Base-by-base conservation (phyloP, 2,113 vertebrate species). In the Columba janthina region DNA sequence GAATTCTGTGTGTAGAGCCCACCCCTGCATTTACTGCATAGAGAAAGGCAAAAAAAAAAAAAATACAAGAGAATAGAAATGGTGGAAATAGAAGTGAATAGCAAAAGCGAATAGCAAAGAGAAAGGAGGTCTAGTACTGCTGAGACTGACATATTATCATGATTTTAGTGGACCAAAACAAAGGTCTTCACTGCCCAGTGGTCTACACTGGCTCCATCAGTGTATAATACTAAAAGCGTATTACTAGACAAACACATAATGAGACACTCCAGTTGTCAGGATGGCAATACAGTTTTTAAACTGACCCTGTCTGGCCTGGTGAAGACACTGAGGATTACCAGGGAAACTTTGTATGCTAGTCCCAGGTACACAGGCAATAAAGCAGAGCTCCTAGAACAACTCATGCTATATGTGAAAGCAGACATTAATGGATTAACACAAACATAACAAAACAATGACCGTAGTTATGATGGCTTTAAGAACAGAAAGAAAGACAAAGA, bases 401-500 rank as follows among this genome's bases (percentile, higher is more conserved):
- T 53, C 32, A 17, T 21, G 9, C 4, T 42, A 2, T 11, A 42
- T 17, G 22, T 38, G 54, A 91, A 80, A 85, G 24, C 31, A 78
- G 46, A 54, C 42, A 36, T 34, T 67, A 89, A 60, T 53, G 14
- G n/a, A 77, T 28, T 65, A 77, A 50, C 21, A 70, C 9, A 73
- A 83, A 42, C 4, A 16, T 32, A 70, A 26, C 20, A 88, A 70
- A 95, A 70, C 29, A 70, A 57, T 60, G 6, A 53, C 42, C 11
- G 10, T 2, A 34, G 16, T 38, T 83, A n/a, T 34, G 38, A 34
- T 9, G 5, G 19, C 3, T 90, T 64, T 74, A 29, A 36, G 90
- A 94, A 88, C 9, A 87, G 25, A 89, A 88, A 54, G 28, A 57
- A 70, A 89, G 12, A 29, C 10, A 75, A 71, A 89, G 57, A 28